Conservation (phyloP, 2,797 vertebrate genomes). For the Xenopus petersii region DNA sequence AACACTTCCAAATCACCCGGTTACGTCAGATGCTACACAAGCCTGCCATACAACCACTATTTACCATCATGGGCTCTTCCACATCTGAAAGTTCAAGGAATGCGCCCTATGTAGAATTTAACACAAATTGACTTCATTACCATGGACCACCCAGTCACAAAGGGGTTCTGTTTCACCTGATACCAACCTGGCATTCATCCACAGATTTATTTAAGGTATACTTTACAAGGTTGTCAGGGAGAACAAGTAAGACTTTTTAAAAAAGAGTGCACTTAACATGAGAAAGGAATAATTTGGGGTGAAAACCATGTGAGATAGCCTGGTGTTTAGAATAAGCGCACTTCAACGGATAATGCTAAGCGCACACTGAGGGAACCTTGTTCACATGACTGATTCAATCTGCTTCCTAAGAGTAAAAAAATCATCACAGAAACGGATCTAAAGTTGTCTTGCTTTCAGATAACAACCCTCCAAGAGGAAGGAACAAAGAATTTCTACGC, state of each 20-base stretch:
- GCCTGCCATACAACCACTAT: too few species aligned
- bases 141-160: neutral
- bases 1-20: too few species aligned
- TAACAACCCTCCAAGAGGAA: neutral
- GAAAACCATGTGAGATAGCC: neutral
- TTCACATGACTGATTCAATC: neutral
- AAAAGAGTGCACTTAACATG: neutral
- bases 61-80: too few species aligned
- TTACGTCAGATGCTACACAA: too few species aligned
- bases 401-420: neutral
- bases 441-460: neutral
- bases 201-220: neutral
- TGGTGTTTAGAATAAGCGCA: neutral
- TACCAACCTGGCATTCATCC: neutral
- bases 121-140: neutral
- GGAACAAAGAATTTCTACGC: too few species aligned
- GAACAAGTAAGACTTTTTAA: constrained; percentile 1
- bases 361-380: neutral
- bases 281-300: neutral
- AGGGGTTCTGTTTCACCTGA: neutral
- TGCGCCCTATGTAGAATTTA: neutral
- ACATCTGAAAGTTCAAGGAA: neutral
- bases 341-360: neutral
- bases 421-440: neutral
- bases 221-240: neutral